phyloP scores from a whole-genome alignment of 30 jellyfish, hydroid and myxozoan species.

The Aurelia coerulea region DNA sequence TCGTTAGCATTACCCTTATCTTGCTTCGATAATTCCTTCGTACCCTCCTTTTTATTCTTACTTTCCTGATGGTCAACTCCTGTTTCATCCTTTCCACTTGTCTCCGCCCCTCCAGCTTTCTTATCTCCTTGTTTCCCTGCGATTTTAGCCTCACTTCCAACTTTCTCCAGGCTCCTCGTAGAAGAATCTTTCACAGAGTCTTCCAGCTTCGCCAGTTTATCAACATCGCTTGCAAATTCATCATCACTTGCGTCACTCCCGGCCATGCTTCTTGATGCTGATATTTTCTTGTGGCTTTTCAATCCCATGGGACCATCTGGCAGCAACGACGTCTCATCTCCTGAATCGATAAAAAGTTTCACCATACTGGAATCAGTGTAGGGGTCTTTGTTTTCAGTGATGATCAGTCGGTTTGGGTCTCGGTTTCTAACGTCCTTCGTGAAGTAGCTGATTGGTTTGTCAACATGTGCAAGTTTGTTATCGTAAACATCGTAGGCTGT shows the following conservation, averaged over 20 bases:
- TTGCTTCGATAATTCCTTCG: too few relatives aligned
- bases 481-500: slow-evolving; percentile 63
- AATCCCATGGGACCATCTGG: slow-evolving; percentile 30
- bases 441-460: slow-evolving; percentile 50
- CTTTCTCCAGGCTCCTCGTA: background rate
- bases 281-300: slow-evolving; percentile 9
- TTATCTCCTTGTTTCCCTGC: slow-evolving; percentile 5
- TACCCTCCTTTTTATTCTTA: too few relatives aligned
- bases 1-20: too few relatives aligned
- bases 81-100: too few relatives aligned
- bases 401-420: slow-evolving; percentile 54
- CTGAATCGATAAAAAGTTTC: slow-evolving; percentile 60
- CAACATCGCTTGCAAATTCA: slow-evolving; percentile 9
- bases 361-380: slow-evolving; percentile 51
- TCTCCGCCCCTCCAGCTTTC: background rate
- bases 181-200: slow-evolving; percentile 15
- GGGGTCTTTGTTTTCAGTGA: slow-evolving; percentile 63
- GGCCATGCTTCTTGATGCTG: slow-evolving; percentile 9
- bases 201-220: background rate
- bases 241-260: background rate
- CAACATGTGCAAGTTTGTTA: slow-evolving; percentile 56
- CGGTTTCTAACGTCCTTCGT: slow-evolving; percentile 4
- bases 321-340: slow-evolving; percentile 52
- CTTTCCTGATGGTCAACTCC: too few relatives aligned
- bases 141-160: background rate